phyloP scores from a whole-genome alignment of 2,888 invertebrate species.

The Lithosia quadra region DNA sequence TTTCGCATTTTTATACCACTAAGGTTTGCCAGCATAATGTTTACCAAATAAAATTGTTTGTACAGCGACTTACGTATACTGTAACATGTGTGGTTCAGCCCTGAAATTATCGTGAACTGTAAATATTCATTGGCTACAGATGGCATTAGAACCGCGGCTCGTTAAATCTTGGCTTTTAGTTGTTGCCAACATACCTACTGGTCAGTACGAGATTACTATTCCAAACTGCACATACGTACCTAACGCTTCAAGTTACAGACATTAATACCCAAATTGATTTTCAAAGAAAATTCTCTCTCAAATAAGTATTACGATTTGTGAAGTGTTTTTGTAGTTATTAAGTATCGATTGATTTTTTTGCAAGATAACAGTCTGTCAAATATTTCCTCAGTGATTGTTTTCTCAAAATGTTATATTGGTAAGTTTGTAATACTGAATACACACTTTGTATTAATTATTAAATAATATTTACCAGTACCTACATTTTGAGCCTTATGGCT shows the following conservation, averaged over 20 bases:
- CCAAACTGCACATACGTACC: constrained; percentile 15
- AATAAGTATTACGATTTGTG: background rate
- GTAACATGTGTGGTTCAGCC: constrained; percentile 25
- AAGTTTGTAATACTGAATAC: background rate
- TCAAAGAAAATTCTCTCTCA: background rate
- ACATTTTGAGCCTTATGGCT: no score
- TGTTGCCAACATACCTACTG: constrained; percentile 35
- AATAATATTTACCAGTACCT: no score
- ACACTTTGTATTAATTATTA: no score
- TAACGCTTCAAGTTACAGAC: background rate
- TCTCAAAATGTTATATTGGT: background rate
- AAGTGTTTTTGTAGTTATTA: background rate
- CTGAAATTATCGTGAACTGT: constrained; percentile 45
- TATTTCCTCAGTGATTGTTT: background rate
- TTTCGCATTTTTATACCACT: background rate
- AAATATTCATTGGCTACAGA: constrained; percentile 33
- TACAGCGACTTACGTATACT: constrained; percentile 1
- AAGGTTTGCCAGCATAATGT: no score
- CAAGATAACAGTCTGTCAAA: background rate
- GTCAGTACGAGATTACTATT: constrained; percentile 40
- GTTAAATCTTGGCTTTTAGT: constrained; percentile 35
- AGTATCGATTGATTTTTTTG: background rate
- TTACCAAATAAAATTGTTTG: background rate
- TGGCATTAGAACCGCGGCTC: constrained; percentile 32
- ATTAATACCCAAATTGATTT: background rate